Evolutionary conservation across 2,888 invertebrate genomes (phyloP), one percentile per base, ranked within the genome.

Genomic region (Papilio gigon): DNA sequence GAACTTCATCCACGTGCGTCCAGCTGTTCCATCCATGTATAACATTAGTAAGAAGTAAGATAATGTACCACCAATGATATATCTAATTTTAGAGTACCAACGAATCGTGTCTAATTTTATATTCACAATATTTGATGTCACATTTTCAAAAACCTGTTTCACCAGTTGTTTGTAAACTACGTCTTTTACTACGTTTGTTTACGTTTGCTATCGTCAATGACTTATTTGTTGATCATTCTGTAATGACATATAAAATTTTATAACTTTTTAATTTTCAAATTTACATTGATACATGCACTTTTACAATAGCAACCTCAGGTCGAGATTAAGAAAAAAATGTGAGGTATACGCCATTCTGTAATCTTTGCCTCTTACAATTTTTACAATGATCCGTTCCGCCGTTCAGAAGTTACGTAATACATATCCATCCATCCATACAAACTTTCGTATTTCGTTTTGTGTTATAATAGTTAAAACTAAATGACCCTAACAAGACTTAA

Each of bases 151-250:
- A 66, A 66, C 59, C 30, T 59, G 66, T 66, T 66, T 37, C 33
- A 47, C 25, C 35, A 30, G 33, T 47, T 63, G 63, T 47, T 35
- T 47, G 47, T 63, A 56, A 56, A 63, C 63, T 30, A 22, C 8
- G 14, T 12, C 44, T 63, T 63, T 63, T 33, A 50, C 50, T 63
- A 63, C 63, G 22, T 63, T 63, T 63, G 47, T 63, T 63, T 63
- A 63, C 63, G 22, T 63, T 50, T 63, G 22, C 17, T 20, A 17
- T 20, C 47, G 47, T 11, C 47, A 50, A 47, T 47, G 22, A 63
- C 14, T 12, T 50, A 42, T 47, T 50, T 40, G 40, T 60, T 30
- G 44, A 44, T 22, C 17, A 62, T 62, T 47, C 11, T 2, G 20
- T 33, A 17, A 17, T 44, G 8, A 9, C 27, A 47, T 33, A 27